Evolutionary conservation across 37 sponge, comb jelly and placozoan genomes (phyloP), one percentile per base, ranked within the genome.

Genomic region (Chondrosia reniformis): DNA sequence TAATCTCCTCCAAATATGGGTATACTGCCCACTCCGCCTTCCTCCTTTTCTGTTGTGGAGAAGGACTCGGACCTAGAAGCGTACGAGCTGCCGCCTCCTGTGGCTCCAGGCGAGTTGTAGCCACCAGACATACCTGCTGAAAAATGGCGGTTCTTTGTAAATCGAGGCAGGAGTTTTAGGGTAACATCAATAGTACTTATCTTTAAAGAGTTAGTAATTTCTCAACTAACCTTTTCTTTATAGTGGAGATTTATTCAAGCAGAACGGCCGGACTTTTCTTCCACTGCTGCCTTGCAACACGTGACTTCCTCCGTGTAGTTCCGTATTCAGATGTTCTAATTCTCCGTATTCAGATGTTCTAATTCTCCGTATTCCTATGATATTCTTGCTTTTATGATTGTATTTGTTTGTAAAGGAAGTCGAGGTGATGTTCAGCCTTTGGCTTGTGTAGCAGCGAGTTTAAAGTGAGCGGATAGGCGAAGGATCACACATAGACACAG

Each of bases 1-100:
- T 79, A 85, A 72, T 90, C 91, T 0, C 78, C 46, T 27, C 86
- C 91, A 75, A 90, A 75, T 17, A 90, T 83, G 19, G 91, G 91
- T 39, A 63, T 44, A 24, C 44, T 49, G 31, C 76, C 62, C 0
- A 76, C 1, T 22, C 80, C 86, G 19, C 58, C 43, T 28, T 28
- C 54, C 25, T 52, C 45, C 31, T 49, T 36, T 5, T 45, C 83
- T 43, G 34, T 21, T 38, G 64, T 54, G n/a, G 10, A 30, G 5
- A 49, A 41, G 54, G 37, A 34, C 37, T 34, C 38, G 37, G 41
- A 39, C 17, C 41, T 39, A 28, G 27, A 24, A 28, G 58, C 3
- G 27, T 56, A 28, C 42, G 42, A 43, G 39, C 44, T 6, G 72
- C 44, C 24, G 1, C n/a, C 12, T 13, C 2, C 72, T 24, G 43